Base-by-base conservation (phyloP, 2,888 invertebrate genomes). In the Helobdella robusta region DNA sequence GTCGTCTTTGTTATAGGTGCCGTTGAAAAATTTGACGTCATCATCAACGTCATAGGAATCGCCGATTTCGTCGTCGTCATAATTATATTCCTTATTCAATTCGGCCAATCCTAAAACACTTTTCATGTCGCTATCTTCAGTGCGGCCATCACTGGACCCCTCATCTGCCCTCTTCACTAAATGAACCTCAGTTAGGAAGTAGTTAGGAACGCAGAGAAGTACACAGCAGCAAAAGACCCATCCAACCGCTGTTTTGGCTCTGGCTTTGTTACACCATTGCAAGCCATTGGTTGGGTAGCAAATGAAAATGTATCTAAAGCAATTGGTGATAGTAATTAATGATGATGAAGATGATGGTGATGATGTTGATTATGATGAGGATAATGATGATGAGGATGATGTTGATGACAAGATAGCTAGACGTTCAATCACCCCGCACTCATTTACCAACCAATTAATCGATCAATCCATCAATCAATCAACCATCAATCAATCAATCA, bases 171-270 rank as follows among this genome's bases (percentile, higher is more conserved):
- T 8, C 1, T n/a, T 3, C 28, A 56, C 30, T 28, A n/a, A 30
- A 30, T 56, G 32, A 11, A 90, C 86, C 70, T 86, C 85, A 75
- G 88, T 87, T 0, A 87, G 86, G 65, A 93, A 83, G 78, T 87
- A 90, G 56, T 90, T 88, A 0, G 93, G 92, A 70, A 88, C 84
- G 61, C 89, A 89, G 71, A 93, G 84, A 60, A 93, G 77, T 0
- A 91, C 71, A 69, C 91, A 90, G 59, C 87, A 91, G 86, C 20
- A 89, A 88, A 60, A 89, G 70, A 93, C 84, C 54, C 91, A 77
- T 0, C 90, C 67, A 69, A 91, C 90, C 64, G 88, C 91, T 87
- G 18, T 89, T 88, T 63, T 83, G 0, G 91, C 91, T 69, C 88
- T 85, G 63, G 83, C 83, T 82, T 87, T 86, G 73, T 85, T 88